A percentile compares a stretch with the other conserved stretches of the same genome.
phyloP scores from a whole-genome alignment of 1,140 invertebrate genomes.

The Bradysia coprophila region DNA sequence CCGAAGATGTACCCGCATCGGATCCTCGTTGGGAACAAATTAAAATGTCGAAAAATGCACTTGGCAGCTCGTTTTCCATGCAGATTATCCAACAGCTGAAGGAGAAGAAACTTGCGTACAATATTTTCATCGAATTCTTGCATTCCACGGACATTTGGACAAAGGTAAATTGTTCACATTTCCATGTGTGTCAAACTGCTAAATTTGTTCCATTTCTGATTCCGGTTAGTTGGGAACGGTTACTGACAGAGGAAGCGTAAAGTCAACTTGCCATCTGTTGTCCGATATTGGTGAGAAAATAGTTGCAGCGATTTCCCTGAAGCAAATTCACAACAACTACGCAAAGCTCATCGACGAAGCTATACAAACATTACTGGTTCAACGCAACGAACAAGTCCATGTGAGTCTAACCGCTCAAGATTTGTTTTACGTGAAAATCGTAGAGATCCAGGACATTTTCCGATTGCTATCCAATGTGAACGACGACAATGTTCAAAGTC shows the following conservation, averaged over 20 bases:
- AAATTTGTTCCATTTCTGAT: slow-evolving; percentile 6
- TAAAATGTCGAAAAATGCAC: slow-evolving; percentile 13
- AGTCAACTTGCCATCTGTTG: slow-evolving; percentile 44
- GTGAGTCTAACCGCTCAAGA: slow-evolving; percentile 43
- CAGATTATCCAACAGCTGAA: slow-evolving; percentile 66
- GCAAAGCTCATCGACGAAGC: slow-evolving; percentile 21
- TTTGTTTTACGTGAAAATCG: slow-evolving; percentile 52
- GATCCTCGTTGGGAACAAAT: slow-evolving; percentile 64
- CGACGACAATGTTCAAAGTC: slow-evolving; percentile 30
- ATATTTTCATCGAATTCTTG: slow-evolving; percentile 57
- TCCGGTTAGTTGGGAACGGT: slow-evolving; percentile 29
- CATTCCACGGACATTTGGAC: slow-evolving; percentile 54
- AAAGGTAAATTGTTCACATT: slow-evolving; percentile 39
- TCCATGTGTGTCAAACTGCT: background rate
- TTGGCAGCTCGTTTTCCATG: slow-evolving; percentile 51
- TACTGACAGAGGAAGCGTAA: slow-evolving; percentile 32
- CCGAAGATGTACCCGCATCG: slow-evolving; percentile 72
- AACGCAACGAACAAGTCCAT: slow-evolving; percentile 24
- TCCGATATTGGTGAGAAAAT: slow-evolving; percentile 62
- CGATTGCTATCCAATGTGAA: slow-evolving; percentile 30
- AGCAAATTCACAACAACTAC: slow-evolving; percentile 2
- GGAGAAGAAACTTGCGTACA: slow-evolving; percentile 66
- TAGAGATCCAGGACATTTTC: slow-evolving; percentile 31
- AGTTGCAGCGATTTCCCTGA: slow-evolving; percentile 45
- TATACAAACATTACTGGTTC: slow-evolving; percentile 35